phyloP scores from a whole-genome alignment of 2,113 vertebrate genomes.

The Cyanistes caeruleus region DNA sequence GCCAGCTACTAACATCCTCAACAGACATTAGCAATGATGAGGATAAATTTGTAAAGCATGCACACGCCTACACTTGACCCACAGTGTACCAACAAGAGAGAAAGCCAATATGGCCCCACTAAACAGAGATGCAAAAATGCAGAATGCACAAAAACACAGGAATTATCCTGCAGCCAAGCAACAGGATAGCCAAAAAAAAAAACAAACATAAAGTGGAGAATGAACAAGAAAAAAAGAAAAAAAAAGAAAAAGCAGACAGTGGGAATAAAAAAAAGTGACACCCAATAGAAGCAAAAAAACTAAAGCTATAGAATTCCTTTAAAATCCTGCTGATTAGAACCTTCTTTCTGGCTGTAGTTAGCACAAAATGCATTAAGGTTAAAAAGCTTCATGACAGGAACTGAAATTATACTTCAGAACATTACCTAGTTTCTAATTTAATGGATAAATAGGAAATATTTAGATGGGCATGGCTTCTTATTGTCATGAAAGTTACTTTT shows the following conservation, averaged over 20 bases:
- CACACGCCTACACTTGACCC: conserved; percentile 80
- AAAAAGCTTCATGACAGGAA: not conserved
- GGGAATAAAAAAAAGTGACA: not conserved
- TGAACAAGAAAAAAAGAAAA: not conserved
- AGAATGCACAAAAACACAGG: conserved; percentile 23
- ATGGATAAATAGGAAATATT: not conserved
- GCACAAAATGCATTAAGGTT: not conserved
- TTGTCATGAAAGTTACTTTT: not conserved
- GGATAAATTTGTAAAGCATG: conserved; percentile 65
- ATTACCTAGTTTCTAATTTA: not conserved
- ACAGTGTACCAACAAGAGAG: conserved; percentile 64
- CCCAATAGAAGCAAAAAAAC: not conserved
- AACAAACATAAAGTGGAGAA: not conserved
- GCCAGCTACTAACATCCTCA: conserved; percentile 61
- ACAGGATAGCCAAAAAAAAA: conserved; percentile 55
- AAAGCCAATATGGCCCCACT: conserved; percentile 64
- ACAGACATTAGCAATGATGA: conserved; percentile 55
- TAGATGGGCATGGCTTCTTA: not conserved
- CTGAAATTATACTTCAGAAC: not conserved
- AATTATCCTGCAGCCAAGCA: conserved; percentile 73
- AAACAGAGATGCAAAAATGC: conserved; percentile 66
- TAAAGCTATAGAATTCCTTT: not conserved
- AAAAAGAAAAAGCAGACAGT: not conserved
- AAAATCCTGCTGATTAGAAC: not conserved
- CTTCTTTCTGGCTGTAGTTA: not conserved